phyloP scores from a whole-genome alignment of 1,140 invertebrate species.

The Mesaphorura yosii region DNA sequence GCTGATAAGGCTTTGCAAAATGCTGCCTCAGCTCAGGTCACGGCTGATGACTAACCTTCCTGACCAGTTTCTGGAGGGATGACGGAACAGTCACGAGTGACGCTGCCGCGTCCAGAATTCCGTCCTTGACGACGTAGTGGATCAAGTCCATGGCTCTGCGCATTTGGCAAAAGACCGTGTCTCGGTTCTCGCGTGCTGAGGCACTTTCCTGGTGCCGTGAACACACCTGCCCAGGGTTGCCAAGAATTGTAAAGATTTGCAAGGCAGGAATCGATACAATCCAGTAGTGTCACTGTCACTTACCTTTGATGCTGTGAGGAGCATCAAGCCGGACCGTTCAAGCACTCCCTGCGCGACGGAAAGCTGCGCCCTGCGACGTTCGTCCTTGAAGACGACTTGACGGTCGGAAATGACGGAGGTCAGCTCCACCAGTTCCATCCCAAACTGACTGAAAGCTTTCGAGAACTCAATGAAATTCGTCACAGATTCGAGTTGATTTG shows the following conservation, averaged over 20 bases:
- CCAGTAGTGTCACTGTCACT: constrained; percentile 7
- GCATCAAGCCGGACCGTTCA: constrained; percentile 94
- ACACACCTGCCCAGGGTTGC: constrained; percentile 57
- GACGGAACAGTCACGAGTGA: constrained; percentile 28
- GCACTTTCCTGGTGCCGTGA: constrained; percentile 87
- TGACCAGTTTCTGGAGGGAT: too few species aligned
- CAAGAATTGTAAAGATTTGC: too few species aligned
- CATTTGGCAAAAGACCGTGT: constrained; percentile 96
- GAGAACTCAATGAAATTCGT: constrained; percentile 96
- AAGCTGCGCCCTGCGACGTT: constrained; percentile 87
- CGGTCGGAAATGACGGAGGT: constrained; percentile 77
- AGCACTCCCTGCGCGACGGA: constrained; percentile 84
- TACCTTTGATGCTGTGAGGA: constrained; percentile 91
- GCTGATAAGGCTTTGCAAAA: constrained; percentile 5
- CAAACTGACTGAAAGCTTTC: constrained; percentile 95
- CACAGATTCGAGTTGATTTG: constrained; percentile 69
- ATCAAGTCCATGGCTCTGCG: constrained; percentile 92
- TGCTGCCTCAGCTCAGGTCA: too few species aligned
- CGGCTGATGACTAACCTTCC: too few species aligned
- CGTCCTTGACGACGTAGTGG: constrained; percentile 92
- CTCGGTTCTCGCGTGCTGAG: constrained; percentile 83
- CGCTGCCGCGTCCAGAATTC: constrained; percentile 55
- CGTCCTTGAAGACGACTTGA: constrained; percentile 85
- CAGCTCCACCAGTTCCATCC: constrained; percentile 94
- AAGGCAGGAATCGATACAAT: background rate